Evolutionary conservation across 2,797 vertebrate species (phyloP).

Genomic region (Lindbergichthys nudifrons): DNA sequence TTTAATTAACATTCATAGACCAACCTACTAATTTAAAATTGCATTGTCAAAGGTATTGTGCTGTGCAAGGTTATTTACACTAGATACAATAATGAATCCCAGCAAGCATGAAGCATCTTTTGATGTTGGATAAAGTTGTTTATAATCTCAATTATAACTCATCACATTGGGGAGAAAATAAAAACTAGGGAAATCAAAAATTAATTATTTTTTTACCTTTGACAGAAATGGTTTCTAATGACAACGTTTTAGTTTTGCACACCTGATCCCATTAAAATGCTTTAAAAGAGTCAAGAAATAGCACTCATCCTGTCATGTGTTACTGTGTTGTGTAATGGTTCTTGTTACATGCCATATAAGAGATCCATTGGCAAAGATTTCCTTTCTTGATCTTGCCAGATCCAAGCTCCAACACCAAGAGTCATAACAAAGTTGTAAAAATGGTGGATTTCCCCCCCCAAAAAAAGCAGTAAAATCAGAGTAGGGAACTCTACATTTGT

Average conservation of each 20-base stretch:
- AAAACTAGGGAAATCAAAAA: background rate
- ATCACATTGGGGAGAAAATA: background rate
- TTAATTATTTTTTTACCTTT: background rate
- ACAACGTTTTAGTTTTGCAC: background rate
- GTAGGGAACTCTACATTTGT: background rate
- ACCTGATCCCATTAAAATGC: background rate
- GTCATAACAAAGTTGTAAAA: background rate
- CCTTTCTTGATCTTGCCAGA: no score
- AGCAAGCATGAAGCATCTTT: constrained; percentile 19
- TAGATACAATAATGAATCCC: constrained; percentile 16
- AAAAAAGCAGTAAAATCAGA: background rate
- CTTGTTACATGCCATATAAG: no score
- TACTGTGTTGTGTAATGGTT: no score
- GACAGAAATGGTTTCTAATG: background rate
- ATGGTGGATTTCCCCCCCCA: background rate
- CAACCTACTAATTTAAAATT: constrained; percentile 17
- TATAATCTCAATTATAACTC: constrained; percentile 4
- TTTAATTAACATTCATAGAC: constrained; percentile 28
- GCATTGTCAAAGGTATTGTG: background rate
- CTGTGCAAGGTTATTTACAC: constrained; percentile 5
- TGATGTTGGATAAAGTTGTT: constrained; percentile 9
- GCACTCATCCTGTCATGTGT: background rate
- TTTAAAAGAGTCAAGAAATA: background rate
- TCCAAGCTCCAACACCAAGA: no score
- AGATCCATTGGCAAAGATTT: no score